Conservation (phyloP, 2,888 invertebrate genomes). For the Callyntrura sp. region DNA sequence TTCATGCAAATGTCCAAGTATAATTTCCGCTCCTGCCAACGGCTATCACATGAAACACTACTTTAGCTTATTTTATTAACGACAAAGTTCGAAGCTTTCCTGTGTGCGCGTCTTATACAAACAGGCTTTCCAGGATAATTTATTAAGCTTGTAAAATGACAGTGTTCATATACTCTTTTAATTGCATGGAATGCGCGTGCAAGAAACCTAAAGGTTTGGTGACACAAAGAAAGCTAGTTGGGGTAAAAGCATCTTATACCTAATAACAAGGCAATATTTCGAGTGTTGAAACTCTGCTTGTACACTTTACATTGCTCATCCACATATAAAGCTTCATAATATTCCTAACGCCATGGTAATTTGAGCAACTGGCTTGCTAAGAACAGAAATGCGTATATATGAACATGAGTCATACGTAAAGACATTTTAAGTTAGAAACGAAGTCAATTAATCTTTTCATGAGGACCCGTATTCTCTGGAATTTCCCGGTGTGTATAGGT, state of each 20-base stretch:
- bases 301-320: too few species aligned
- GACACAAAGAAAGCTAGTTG: too few species aligned
- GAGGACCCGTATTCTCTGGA: not conserved
- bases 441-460: not conserved
- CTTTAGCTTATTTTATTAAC: not conserved
- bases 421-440: not conserved
- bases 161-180: not conserved
- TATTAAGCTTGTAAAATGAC: not conserved
- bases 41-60: not conserved
- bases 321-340: too few species aligned
- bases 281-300: too few species aligned
- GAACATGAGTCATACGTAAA: not conserved
- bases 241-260: too few species aligned
- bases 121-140: not conserved
- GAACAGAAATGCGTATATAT: not conserved
- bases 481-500: not conserved
- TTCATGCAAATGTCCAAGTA: conserved; percentile 27
- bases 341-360: too few species aligned
- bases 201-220: too few species aligned
- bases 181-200: not conserved
- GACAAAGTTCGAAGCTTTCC: not conserved
- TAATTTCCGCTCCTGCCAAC: not conserved
- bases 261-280: too few species aligned
- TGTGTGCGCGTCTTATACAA: not conserved
- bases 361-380: too few species aligned